phyloP scores from a whole-genome alignment of 2,797 vertebrate species.

The Siniperca scherzeri region DNA sequence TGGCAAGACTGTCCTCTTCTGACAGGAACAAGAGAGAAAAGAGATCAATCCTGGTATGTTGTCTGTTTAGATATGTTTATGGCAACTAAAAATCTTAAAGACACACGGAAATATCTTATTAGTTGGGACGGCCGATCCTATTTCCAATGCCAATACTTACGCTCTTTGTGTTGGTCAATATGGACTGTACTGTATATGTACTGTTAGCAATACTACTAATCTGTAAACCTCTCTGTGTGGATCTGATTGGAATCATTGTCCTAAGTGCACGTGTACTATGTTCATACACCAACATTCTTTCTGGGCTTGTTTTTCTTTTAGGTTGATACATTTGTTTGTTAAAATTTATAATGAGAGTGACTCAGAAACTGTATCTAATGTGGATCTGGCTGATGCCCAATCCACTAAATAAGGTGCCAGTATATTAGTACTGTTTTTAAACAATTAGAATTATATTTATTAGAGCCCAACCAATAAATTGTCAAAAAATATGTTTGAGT shows the following conservation, averaged over 20 bases:
- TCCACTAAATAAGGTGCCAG: neutral
- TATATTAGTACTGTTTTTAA: neutral
- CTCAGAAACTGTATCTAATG: neutral
- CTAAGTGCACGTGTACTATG: too few relatives aligned
- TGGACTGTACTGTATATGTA: neutral
- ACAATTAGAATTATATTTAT: neutral
- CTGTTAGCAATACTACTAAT: neutral
- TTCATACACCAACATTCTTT: too few relatives aligned
- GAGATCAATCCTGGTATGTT: neutral
- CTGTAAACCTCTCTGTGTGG: neutral
- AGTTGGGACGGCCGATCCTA: neutral
- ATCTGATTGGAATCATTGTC: neutral
- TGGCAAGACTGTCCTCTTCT: conserved; percentile 79
- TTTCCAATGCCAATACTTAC: neutral
- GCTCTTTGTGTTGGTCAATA: neutral
- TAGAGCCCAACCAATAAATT: neutral
- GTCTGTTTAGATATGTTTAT: neutral
- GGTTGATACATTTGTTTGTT: neutral
- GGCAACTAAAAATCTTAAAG: neutral
- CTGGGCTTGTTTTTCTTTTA: neutral
- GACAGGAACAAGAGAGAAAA: conserved; percentile 39
- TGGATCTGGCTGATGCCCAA: neutral
- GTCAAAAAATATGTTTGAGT: neutral
- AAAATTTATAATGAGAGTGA: neutral
- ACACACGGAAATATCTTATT: neutral